phyloP scores from a whole-genome alignment of 1,140 invertebrate genomes.

The Andricus grossulariae region DNA sequence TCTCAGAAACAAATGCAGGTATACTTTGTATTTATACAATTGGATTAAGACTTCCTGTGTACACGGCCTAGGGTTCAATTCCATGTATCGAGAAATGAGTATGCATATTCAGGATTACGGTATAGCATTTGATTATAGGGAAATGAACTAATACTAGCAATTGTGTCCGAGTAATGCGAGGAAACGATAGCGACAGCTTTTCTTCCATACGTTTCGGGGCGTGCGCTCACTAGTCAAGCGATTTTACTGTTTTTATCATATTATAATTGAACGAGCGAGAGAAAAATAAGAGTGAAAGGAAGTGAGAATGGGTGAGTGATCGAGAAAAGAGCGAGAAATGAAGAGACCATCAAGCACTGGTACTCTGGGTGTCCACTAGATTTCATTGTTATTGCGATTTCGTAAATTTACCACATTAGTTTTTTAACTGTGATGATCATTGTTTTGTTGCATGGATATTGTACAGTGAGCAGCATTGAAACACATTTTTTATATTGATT shows the following conservation, averaged over 20 bases:
- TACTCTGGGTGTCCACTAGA: constrained; percentile 54
- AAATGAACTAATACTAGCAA: constrained; percentile 43
- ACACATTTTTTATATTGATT: neutral
- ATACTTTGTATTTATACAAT: constrained; percentile 5
- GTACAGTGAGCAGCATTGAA: constrained; percentile 33
- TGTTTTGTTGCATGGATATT: constrained; percentile 31
- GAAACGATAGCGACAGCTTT: constrained; percentile 58
- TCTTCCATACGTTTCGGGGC: constrained; percentile 67
- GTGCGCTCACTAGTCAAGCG: constrained; percentile 74
- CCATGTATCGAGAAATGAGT: constrained; percentile 5
- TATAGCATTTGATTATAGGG: constrained; percentile 52
- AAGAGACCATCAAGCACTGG: constrained; percentile 40
- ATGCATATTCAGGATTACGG: constrained; percentile 43
- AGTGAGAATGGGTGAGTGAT: constrained; percentile 39
- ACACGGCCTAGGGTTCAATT: constrained; percentile 19
- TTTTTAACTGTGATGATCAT: constrained; percentile 58
- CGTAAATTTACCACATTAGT: constrained; percentile 51
- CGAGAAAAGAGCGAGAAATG: constrained; percentile 10
- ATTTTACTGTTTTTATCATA: constrained; percentile 67
- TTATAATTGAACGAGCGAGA: constrained; percentile 44
- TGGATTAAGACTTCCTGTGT: neutral
- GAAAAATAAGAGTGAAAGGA: constrained; percentile 6
- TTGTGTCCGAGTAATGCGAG: constrained; percentile 48
- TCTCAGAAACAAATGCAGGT: neutral
- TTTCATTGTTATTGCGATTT: constrained; percentile 52